These are phyloP conservation scores for Ptychoptera contaminata DNA, from an alignment of 2,888 invertebrate genomes.

Conservation along the genomic window DNA sequence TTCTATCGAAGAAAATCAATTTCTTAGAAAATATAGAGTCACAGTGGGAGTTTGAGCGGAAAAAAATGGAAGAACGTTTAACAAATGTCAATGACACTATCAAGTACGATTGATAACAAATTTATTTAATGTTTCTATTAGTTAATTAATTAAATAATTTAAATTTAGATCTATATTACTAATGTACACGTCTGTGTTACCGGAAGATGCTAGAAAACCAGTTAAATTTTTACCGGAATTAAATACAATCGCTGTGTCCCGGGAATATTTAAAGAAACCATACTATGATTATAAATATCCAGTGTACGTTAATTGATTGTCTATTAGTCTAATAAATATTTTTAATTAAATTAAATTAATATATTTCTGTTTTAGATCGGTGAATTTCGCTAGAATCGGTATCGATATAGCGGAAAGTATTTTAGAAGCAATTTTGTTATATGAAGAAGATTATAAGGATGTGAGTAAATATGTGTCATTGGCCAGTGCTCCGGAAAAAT, in stretches of 20 bases:
- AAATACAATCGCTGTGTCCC: slow-evolving; percentile 26
- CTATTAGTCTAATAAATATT: background rate
- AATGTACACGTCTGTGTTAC: slow-evolving; percentile 4
- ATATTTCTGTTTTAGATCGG: slow-evolving; percentile 13
- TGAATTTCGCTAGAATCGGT: slow-evolving; percentile 29
- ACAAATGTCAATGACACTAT: slow-evolving; percentile 1
- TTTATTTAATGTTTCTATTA: too few species aligned
- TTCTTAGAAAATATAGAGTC: slow-evolving; percentile 27
- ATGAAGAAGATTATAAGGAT: slow-evolving; percentile 24
- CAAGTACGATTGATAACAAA: slow-evolving; percentile 5
- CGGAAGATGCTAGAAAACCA: slow-evolving; percentile 13
- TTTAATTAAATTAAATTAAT: background rate
- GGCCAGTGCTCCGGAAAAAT: slow-evolving; percentile 10
- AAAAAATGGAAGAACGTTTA: slow-evolving; percentile 6
- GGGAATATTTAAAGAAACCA: slow-evolving; percentile 18
- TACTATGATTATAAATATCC: slow-evolving; percentile 28
- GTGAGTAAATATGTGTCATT: background rate
- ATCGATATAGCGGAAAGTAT: slow-evolving; percentile 25
- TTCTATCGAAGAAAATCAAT: slow-evolving; percentile 23
- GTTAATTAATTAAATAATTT: too few species aligned
- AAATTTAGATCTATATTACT: slow-evolving; percentile 23
- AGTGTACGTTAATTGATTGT: slow-evolving; percentile 17
- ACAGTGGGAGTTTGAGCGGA: slow-evolving; percentile 24
- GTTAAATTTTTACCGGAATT: slow-evolving; percentile 25
- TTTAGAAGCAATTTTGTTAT: slow-evolving; percentile 21